Evolutionary conservation across 2,113 vertebrate genomes (phyloP).

Genomic region (human): DNA sequence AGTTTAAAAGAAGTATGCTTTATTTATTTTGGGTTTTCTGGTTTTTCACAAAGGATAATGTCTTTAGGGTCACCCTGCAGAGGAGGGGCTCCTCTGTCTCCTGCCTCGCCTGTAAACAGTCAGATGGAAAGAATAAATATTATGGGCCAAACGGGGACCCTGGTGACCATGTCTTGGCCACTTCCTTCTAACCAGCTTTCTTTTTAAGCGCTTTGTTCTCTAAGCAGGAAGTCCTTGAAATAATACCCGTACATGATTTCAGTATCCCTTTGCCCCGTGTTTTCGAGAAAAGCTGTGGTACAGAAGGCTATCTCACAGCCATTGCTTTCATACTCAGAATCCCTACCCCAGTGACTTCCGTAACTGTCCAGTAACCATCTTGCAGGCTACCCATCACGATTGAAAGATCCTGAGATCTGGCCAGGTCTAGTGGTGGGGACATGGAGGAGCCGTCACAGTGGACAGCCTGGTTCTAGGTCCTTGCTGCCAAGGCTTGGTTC

Average conservation of each 20-base stretch:
- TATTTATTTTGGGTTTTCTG: neutral
- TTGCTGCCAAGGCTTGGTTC: neutral
- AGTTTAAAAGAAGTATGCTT: constrained; percentile 59
- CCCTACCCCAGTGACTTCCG: fast-evolving
- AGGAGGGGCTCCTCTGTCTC: neutral
- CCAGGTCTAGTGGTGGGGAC: neutral
- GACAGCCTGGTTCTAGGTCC: neutral
- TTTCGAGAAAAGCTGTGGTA: neutral
- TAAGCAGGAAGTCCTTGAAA: constrained; percentile 66
- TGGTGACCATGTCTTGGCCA: constrained; percentile 21
- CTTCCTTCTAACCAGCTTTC: constrained; percentile 48
- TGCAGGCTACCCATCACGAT: fast-evolving
- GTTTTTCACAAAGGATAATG: constrained; percentile 31
- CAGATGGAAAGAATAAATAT: constrained; percentile 43
- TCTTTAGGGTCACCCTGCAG: neutral
- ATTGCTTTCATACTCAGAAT: neutral
- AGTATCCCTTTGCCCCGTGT: neutral
- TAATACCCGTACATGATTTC: neutral
- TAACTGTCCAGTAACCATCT: neutral
- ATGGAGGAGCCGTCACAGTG: neutral
- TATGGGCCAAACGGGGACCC: neutral
- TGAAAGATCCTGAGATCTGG: neutral
- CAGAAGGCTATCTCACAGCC: neutral
- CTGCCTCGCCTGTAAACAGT: constrained; percentile 26
- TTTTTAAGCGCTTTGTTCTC: constrained; percentile 62